Percentiles rank a stretch among this genome's conserved stretches.
Evolutionary conservation across 92 coral and sea anemone species (phyloP).

Genomic region (Metridium senile): DNA sequence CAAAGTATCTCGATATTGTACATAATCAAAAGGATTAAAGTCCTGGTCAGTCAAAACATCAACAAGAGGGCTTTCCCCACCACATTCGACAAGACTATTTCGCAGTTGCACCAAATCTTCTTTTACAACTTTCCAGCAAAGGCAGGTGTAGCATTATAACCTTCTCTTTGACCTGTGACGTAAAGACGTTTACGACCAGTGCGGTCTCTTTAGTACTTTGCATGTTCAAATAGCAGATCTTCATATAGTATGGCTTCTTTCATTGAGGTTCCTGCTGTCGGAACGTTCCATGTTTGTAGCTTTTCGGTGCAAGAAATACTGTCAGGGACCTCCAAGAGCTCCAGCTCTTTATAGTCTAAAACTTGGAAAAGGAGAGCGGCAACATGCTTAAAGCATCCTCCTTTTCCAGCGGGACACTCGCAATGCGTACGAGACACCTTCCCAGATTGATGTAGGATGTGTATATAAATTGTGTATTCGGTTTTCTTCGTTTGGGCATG

Average conservation of each 20-base stretch:
- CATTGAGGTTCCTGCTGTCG: slow-evolving; percentile 3
- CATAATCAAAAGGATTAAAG: not conserved
- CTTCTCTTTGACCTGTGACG: slow-evolving; percentile 36
- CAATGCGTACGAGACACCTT: slow-evolving; percentile 57
- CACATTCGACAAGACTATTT: not conserved
- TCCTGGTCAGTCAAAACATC: not conserved
- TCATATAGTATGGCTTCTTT: not conserved
- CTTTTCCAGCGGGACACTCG: slow-evolving; percentile 64
- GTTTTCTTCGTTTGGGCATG: slow-evolving; percentile 54
- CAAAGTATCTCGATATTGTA: not conserved
- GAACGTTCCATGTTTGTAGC: slow-evolving; percentile 61
- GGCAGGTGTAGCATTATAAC: slow-evolving; percentile 60
- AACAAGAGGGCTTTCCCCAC: not conserved
- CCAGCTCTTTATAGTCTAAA: slow-evolving; percentile 54
- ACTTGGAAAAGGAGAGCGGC: slow-evolving; percentile 59
- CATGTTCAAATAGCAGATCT: slow-evolving; percentile 21
- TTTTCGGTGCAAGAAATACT: slow-evolving; percentile 60
- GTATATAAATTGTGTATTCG: slow-evolving; percentile 50
- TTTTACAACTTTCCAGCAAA: slow-evolving; percentile 46
- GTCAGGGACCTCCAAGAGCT: slow-evolving; percentile 46
- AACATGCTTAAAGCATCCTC: slow-evolving; percentile 67
- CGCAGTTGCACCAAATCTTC: not conserved
- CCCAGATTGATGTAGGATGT: slow-evolving; percentile 44
- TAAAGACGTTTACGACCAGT: slow-evolving; percentile 27
- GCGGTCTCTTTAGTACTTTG: slow-evolving; percentile 9